A percentile compares a stretch with the other conserved stretches of the same genome.
phyloP scores from a whole-genome alignment of 1,140 invertebrate species.

The Bacillus rossius region DNA sequence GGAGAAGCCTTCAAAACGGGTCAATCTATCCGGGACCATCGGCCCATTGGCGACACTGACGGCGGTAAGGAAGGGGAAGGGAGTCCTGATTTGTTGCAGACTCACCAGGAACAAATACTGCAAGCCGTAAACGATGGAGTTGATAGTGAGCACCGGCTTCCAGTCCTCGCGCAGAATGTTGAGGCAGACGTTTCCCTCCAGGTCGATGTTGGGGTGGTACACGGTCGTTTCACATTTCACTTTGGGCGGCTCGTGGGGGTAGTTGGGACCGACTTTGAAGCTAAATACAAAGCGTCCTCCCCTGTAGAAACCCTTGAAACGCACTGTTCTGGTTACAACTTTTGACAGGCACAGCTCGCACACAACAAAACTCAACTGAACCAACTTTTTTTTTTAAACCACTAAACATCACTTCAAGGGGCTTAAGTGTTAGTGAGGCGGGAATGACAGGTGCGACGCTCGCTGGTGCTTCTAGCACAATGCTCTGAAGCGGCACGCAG shows the following conservation, averaged over 20 bases:
- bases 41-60: too few relatives aligned
- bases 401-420: too few relatives aligned
- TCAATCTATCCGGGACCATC: too few relatives aligned
- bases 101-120: conserved; percentile 95
- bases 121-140: conserved; percentile 96
- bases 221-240: conserved; percentile 93
- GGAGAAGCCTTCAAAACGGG: too few relatives aligned
- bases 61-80: too few relatives aligned
- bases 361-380: too few relatives aligned
- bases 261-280: conserved; percentile 96
- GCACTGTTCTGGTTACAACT: neutral
- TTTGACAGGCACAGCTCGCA: too few relatives aligned
- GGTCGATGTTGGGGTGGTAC: conserved; percentile 94
- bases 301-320: conserved; percentile 84
- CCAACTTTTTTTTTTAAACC: too few relatives aligned
- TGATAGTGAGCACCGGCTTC: conserved; percentile 97
- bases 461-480: too few relatives aligned
- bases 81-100: conserved; percentile 19
- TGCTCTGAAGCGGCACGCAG: too few relatives aligned
- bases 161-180: conserved; percentile 97
- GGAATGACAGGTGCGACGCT: too few relatives aligned
- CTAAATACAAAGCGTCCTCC: conserved; percentile 93
- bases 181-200: conserved; percentile 91
- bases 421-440: too few relatives aligned
- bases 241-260: conserved; percentile 94